A percentile compares a stretch with the other conserved stretches of the same genome.
Evolutionary conservation across 1,140 invertebrate species (phyloP).

Genomic region (Dendrolimus kikuchii): DNA sequence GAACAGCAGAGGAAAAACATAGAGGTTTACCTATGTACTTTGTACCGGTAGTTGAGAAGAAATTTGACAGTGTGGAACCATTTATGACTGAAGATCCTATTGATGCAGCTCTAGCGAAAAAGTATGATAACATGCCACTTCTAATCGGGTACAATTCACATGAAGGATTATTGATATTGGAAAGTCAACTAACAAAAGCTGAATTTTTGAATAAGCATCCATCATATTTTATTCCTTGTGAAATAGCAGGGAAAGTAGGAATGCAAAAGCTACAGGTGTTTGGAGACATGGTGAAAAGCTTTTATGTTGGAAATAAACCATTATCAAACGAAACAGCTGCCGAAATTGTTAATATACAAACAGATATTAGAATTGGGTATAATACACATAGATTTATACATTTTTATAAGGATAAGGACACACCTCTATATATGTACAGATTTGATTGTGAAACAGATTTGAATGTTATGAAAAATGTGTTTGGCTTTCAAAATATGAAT

Average conservation of each 20-base stretch:
- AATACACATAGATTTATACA: conserved; percentile 53
- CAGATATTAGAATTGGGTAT: conserved; percentile 53
- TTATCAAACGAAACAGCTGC: conserved; percentile 27
- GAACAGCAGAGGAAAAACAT: conserved; percentile 37
- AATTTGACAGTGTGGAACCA: conserved; percentile 37
- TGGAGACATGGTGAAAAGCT: conserved; percentile 53
- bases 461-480: conserved; percentile 41
- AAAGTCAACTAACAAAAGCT: conserved; percentile 30
- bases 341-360: conserved; percentile 34
- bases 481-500: conserved; percentile 30
- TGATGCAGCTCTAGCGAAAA: conserved; percentile 44
- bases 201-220: conserved; percentile 44
- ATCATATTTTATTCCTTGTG: conserved; percentile 48
- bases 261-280: conserved; percentile 39
- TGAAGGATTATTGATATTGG: conserved; percentile 71
- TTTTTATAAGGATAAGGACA: conserved; percentile 22
- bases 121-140: conserved; percentile 72
- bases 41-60: conserved; percentile 60
- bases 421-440: conserved; percentile 66
- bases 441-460: conserved; percentile 63
- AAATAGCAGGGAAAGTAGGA: conserved; percentile 32
- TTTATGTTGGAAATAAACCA: conserved; percentile 63
- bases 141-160: conserved; percentile 74
- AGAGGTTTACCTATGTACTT: conserved; percentile 61
- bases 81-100: conserved; percentile 56